A percentile compares a stretch with the other conserved stretches of the same genome.
Evolutionary conservation across 2,113 vertebrate genomes (phyloP).

Genomic region (Bathybates hornii): DNA sequence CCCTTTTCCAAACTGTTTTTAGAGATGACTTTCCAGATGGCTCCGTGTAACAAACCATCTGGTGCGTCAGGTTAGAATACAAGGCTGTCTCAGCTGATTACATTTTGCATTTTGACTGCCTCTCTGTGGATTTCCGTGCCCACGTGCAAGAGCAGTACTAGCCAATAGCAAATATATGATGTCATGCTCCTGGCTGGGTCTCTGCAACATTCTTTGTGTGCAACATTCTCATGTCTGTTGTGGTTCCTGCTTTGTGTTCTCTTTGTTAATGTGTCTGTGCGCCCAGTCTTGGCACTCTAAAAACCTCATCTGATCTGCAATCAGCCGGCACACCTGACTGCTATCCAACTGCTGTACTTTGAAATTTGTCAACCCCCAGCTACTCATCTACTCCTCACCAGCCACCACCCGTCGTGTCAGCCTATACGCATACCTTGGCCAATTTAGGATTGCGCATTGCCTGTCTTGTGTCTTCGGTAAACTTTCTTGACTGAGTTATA

Average conservation of each 20-base stretch:
- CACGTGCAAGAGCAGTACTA: neutral
- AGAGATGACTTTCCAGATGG: neutral
- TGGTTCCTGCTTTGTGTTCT: neutral
- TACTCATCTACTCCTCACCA: neutral
- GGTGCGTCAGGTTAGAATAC: neutral
- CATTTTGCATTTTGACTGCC: neutral
- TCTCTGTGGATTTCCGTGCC: neutral
- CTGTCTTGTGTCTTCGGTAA: neutral
- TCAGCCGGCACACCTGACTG: neutral
- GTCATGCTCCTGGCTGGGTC: neutral
- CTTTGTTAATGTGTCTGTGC: neutral
- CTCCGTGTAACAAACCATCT: neutral
- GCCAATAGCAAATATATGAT: neutral
- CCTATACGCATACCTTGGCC: neutral
- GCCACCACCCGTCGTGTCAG: neutral
- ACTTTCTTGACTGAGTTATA: neutral
- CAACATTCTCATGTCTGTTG: neutral
- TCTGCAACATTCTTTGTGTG: neutral
- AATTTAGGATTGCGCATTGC: neutral
- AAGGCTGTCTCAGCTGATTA: slow-evolving; percentile 2
- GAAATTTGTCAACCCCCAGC: neutral
- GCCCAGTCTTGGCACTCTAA: neutral
- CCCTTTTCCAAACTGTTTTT: neutral
- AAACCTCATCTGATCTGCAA: neutral
- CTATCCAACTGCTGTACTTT: neutral